Percentiles rank a stretch among this genome's conserved stretches.
Conservation (phyloP, 2,888 invertebrate species). For the Lasioglossum lativentre region DNA sequence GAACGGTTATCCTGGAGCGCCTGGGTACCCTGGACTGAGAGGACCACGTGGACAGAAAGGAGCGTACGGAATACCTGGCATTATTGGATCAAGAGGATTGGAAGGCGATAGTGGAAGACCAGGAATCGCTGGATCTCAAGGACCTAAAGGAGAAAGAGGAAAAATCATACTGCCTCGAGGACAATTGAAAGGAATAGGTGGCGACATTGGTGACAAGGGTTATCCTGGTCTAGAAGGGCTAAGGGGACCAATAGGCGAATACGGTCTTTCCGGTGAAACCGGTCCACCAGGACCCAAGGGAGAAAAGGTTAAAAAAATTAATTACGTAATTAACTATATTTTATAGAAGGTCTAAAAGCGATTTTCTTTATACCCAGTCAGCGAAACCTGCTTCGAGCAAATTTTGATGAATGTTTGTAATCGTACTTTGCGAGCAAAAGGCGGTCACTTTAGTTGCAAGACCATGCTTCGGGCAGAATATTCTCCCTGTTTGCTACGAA, state of each 20-base stretch:
- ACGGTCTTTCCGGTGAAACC: constrained; percentile 81
- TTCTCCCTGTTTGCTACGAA: too few species aligned
- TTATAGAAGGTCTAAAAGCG: not conserved
- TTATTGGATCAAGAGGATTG: constrained; percentile 82
- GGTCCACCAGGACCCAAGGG: constrained; percentile 87
- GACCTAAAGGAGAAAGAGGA: constrained; percentile 84
- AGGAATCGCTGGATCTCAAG: constrained; percentile 88
- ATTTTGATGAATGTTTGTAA: too few species aligned
- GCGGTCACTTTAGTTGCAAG: too few species aligned
- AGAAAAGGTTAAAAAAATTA: constrained; percentile 79
- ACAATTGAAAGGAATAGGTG: constrained; percentile 78
- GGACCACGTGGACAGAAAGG: constrained; percentile 89
- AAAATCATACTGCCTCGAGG: constrained; percentile 74
- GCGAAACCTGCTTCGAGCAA: too few species aligned
- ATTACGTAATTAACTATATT: not conserved
- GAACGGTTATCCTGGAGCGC: constrained; percentile 85
- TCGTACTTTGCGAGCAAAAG: too few species aligned
- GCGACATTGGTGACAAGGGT: constrained; percentile 86
- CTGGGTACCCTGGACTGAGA: constrained; percentile 87
- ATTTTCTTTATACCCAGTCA: not conserved
- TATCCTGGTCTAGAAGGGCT: constrained; percentile 86
- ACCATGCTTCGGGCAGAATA: too few species aligned
- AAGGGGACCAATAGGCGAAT: constrained; percentile 84
- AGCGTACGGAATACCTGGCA: constrained; percentile 88
- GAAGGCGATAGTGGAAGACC: constrained; percentile 84